These are phyloP conservation scores for Kradibia gibbosae DNA, from an alignment of 1,140 invertebrate species.

Conservation along the genomic window DNA sequence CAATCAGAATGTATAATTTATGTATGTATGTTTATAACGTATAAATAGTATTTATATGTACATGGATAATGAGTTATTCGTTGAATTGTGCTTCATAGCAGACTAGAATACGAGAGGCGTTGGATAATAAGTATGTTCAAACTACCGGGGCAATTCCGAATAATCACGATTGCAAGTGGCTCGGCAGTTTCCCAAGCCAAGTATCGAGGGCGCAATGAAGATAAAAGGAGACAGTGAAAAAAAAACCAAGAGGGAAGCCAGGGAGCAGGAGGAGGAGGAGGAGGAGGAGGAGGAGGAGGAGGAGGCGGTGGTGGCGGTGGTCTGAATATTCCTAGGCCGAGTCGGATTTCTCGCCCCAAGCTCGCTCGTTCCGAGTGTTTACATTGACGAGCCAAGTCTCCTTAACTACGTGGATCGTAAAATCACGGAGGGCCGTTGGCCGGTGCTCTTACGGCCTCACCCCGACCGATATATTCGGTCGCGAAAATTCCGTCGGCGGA, in stretches of 20 bases:
- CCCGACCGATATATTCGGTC: slow-evolving; percentile 32
- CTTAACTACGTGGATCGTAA: slow-evolving; percentile 42
- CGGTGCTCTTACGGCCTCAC: slow-evolving; percentile 43
- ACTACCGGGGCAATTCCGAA: slow-evolving; percentile 7
- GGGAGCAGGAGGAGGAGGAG: too few species aligned
- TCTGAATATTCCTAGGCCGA: slow-evolving; percentile 21
- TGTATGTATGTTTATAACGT: too few species aligned
- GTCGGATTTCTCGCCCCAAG: slow-evolving; percentile 50
- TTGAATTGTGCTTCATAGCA: not conserved
- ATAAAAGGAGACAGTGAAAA: not conserved
- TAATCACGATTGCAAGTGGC: slow-evolving; percentile 51
- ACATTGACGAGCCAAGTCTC: slow-evolving; percentile 59
- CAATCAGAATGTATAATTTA: too few species aligned
- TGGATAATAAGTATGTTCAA: not conserved
- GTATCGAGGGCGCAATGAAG: not conserved
- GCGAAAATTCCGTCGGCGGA: slow-evolving; percentile 17
- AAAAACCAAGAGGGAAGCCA: too few species aligned
- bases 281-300: not conserved
- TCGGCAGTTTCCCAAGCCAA: slow-evolving; percentile 25
- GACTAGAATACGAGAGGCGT: not conserved
- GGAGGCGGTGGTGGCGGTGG: not conserved
- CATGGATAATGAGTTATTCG: not conserved
- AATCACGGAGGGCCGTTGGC: slow-evolving; percentile 57
- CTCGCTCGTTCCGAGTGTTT: slow-evolving; percentile 57
- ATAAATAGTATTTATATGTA: not conserved